Conservation (phyloP, 2,888 invertebrate genomes). For the Thereva unica region DNA sequence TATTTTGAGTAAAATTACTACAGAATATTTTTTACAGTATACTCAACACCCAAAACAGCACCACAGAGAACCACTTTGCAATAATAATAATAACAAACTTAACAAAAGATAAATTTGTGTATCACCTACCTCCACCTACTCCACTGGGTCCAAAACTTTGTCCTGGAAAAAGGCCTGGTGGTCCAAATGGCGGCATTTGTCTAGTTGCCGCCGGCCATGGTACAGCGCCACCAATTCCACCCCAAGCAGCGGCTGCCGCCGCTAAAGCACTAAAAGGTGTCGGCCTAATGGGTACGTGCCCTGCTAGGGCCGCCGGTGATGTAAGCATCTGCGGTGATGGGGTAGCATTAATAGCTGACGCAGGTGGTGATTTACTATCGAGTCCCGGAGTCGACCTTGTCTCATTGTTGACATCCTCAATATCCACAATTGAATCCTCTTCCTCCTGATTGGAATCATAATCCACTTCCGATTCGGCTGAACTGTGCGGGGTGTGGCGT, state of each 20-base stretch:
- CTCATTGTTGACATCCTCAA: slow-evolving; percentile 74
- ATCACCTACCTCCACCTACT: slow-evolving; percentile 59
- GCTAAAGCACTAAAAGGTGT: slow-evolving; percentile 76
- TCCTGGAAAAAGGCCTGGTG: slow-evolving; percentile 70
- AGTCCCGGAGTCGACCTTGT: slow-evolving; percentile 57
- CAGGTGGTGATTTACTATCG: slow-evolving; percentile 53
- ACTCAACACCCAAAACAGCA: too few species aligned
- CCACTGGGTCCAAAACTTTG: slow-evolving; percentile 62
- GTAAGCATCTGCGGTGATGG: slow-evolving; percentile 51
- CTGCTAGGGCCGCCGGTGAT: slow-evolving; percentile 56
- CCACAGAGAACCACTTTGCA: not conserved
- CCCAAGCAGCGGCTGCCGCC: slow-evolving; percentile 72
- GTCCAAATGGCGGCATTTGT: slow-evolving; percentile 65
- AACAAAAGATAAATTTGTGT: slow-evolving; percentile 14
- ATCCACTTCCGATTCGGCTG: slow-evolving; percentile 57
- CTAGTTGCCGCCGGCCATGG: slow-evolving; percentile 63
- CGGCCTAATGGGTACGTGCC: slow-evolving; percentile 71
- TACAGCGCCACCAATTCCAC: slow-evolving; percentile 63
- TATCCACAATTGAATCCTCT: slow-evolving; percentile 74
- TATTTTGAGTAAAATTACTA: too few species aligned
- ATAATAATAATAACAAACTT: not conserved
- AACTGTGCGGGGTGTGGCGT: slow-evolving; percentile 57
- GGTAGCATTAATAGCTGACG: slow-evolving; percentile 45
- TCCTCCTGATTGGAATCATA: slow-evolving; percentile 56
- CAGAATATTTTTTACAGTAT: too few species aligned